Evolutionary conservation across 2,113 vertebrate species (phyloP).

Genomic region (Etheostoma spectabile): DNA sequence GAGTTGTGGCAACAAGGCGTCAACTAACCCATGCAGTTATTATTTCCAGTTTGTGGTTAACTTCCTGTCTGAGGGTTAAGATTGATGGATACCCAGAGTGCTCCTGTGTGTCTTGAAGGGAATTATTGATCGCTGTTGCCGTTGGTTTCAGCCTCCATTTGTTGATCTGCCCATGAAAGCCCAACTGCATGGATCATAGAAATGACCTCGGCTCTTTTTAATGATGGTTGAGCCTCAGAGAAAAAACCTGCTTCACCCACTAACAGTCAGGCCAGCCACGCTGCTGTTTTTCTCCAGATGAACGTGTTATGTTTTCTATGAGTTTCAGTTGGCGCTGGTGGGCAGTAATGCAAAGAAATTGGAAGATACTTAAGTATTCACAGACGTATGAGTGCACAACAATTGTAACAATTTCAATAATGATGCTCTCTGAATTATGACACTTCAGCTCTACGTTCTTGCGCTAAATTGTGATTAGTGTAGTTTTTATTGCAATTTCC

Average conservation of each 20-base stretch:
- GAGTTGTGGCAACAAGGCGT: slow-evolving; percentile 43
- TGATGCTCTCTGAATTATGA: slow-evolving; percentile 73
- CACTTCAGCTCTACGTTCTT: slow-evolving; percentile 70
- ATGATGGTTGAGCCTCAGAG: slow-evolving; percentile 62
- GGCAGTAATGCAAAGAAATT: slow-evolving; percentile 1
- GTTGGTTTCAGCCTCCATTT: slow-evolving; percentile 82
- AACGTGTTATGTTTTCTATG: slow-evolving; percentile 1
- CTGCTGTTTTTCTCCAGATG: slow-evolving; percentile 1
- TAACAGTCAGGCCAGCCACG: slow-evolving; percentile 25
- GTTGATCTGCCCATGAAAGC: slow-evolving; percentile 78
- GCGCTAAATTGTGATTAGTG: slow-evolving; percentile 82
- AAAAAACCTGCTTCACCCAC: slow-evolving; percentile 51
- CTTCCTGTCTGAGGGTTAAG: slow-evolving; percentile 68
- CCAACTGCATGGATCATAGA: slow-evolving; percentile 72
- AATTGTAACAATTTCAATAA: slow-evolving; percentile 65
- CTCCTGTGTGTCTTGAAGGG: slow-evolving; percentile 80
- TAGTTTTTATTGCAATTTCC: slow-evolving; percentile 82
- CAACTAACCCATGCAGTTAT: slow-evolving; percentile 59
- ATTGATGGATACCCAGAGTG: slow-evolving; percentile 82
- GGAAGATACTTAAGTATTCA: slow-evolving; percentile 25
- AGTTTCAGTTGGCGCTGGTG: neutral
- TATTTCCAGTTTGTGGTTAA: slow-evolving; percentile 74
- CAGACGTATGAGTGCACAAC: slow-evolving; percentile 34
- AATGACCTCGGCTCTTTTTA: slow-evolving; percentile 62
- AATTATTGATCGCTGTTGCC: slow-evolving; percentile 83